Base-by-base conservation (phyloP, 2,113 vertebrate species). In the Pandion haliaetus region DNA sequence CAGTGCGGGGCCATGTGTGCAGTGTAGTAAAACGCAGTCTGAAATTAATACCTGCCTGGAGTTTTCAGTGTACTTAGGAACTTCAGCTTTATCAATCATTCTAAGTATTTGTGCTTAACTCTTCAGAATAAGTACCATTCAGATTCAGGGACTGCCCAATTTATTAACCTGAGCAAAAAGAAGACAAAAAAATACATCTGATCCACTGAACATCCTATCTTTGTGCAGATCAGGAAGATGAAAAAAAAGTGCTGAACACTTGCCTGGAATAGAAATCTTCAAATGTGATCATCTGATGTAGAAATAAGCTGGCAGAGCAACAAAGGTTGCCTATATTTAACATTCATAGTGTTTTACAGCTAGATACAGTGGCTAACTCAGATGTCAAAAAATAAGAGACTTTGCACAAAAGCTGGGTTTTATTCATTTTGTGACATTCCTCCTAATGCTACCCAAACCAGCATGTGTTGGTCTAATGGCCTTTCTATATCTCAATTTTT, bases 311-410 rank as follows among this genome's bases (percentile, higher is more conserved):
- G 94, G 52, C 88, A 93, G 54, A 89, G 62, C 83, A 84, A 79
- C 89, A 94, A 82, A 93, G 84, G 65, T 95, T 93, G 84, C 70
- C 86, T 82, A 28, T 93, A 91, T 95, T 95, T 95, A 95, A 83
- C 66, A 82, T 95, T 72, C 66, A 62, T 76, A 34, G 77, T 40
- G 73, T 93, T 94, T 93, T 93, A 92, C 45, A 86, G 58, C 82
- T 94, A 65, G 88, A 93, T 86, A 84, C 29, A 61, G 80, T 82
- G 82, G 36, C 82, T 92, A 96, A 70, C 44, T 97, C 80, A 69
- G 73, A 87, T 93, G 74, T 91, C 65, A 92, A 58, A 92, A 94
- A 95, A 85, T 78, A 94, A 84, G 89, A 91, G 57, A 54, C 62
- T 92, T 80, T 85, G 93, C 84, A 94, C 93, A 93, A 87, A 95